Percentiles rank a stretch among this genome's conserved stretches.
Evolutionary conservation across 92 coral and sea anemone species (phyloP).

Genomic region (Virgularia gustaviana): DNA sequence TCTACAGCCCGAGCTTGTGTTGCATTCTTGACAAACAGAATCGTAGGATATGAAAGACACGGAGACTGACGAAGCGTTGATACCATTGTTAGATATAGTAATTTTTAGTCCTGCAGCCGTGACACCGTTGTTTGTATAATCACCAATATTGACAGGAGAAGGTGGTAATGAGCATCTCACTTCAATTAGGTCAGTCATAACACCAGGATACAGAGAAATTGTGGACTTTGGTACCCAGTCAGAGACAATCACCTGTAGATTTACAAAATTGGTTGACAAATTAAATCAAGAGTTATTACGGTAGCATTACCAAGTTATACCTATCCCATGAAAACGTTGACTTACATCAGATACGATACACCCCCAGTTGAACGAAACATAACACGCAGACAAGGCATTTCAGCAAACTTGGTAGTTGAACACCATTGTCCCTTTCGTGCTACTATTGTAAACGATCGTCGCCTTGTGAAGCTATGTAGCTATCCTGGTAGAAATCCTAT

Average conservation of each 20-base stretch:
- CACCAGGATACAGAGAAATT: slow-evolving; percentile 35
- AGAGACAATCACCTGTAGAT: slow-evolving; percentile 47
- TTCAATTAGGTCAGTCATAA: slow-evolving; percentile 47
- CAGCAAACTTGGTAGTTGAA: no score
- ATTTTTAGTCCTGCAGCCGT: slow-evolving; percentile 57
- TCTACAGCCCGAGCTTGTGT: slow-evolving; percentile 45
- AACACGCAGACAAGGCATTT: no score
- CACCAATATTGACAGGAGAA: slow-evolving; percentile 46
- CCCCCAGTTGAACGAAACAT: no score
- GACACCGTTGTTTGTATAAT: slow-evolving; percentile 40
- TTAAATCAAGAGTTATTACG: no score
- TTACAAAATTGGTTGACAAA: no score
- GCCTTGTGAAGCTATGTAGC: no score
- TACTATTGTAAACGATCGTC: no score
- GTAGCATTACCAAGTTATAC: no score
- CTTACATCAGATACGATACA: no score
- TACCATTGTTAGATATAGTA: slow-evolving; percentile 49
- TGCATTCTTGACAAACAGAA: slow-evolving; percentile 56
- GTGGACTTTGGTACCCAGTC: slow-evolving; percentile 44
- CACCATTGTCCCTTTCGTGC: no score
- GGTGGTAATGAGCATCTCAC: slow-evolving; percentile 55
- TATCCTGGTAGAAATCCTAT: no score
- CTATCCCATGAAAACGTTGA: no score
- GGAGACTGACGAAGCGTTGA: slow-evolving; percentile 35
- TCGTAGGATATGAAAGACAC: slow-evolving; percentile 55